Base-by-base conservation (phyloP, 1,140 invertebrate genomes). In the Branchinecta lynchi region DNA sequence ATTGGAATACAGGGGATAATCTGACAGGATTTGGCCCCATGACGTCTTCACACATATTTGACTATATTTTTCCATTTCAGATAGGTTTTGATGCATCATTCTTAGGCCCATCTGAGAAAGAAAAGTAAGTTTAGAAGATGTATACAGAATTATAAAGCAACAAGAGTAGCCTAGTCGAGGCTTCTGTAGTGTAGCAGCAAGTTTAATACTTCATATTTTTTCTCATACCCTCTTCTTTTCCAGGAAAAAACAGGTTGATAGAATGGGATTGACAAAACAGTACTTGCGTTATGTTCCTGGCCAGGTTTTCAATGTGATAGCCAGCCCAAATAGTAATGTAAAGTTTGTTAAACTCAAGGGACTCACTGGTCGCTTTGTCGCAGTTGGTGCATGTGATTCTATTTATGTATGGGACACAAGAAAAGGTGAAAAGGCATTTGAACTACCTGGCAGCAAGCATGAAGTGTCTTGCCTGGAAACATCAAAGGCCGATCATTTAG, bases 221-320 rank as follows among this genome's bases (percentile, higher is more conserved):
- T 32, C 32, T 32, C 32, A 32, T 32, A 32, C 32, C 5, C 32
- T 32, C 32, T 32, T 32, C 32, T 32, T 32, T 32, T 32, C 5
- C 32, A 32, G 32, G 32, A 32, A 32, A 3, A 43, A 67, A 15
- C 7, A 43, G 43, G n/a, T 71, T 65, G 65, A 68, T 7, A 81
- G 75, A 74, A 98, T 98, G 95, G 93, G 92, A 71, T 79, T 98
- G 73, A 98, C 95, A 21, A 96, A 96, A 77, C 91, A 99, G 81
- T 98, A 98, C 84, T 82, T 97, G 69, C 86, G 92, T 66, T 98
- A 93, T 79, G 83, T 84, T 10, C 85, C 88, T 12, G 85, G 86
- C 67, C 86, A 88, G 45, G 87, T 86, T 74, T 92, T 92, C 79
- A 95, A 94, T 77, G 84, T 96, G 66, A 87, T 97, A 71, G 85